Evolutionary conservation across 2,797 vertebrate genomes (phyloP).

Genomic region (Benthosema pterotum): DNA sequence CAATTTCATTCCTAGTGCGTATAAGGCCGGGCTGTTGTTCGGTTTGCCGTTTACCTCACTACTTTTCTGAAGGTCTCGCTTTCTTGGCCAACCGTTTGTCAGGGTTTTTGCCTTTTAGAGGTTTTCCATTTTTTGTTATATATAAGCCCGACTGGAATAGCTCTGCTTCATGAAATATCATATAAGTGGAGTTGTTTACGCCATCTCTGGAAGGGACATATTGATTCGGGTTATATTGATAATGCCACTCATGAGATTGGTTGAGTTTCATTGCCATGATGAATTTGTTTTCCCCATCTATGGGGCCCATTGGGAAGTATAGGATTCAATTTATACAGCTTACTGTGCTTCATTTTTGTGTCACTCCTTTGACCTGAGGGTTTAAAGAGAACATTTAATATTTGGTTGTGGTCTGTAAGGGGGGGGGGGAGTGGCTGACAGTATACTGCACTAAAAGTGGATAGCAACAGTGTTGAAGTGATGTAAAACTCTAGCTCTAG

Average conservation of each 20-base stretch:
- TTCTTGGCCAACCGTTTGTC: constrained; percentile 5
- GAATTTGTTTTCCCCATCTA: constrained; percentile 4
- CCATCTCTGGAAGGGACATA: neutral
- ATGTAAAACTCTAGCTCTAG: too few relatives aligned
- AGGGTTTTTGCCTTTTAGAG: neutral
- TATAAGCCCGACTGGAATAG: neutral
- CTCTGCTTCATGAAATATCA: constrained; percentile 4
- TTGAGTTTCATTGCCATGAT: neutral
- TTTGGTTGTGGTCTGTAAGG: too few relatives aligned
- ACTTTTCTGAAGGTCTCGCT: constrained; percentile 5
- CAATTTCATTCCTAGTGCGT: neutral
- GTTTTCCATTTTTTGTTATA: constrained; percentile 1
- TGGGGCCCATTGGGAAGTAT: neutral
- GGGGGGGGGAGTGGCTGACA: too few relatives aligned
- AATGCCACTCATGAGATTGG: constrained; percentile 6
- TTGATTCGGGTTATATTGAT: constrained; percentile 6
- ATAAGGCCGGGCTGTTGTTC: neutral
- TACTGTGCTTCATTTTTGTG: neutral
- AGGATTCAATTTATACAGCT: constrained; percentile 5
- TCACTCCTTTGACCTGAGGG: neutral
- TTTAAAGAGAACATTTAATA: neutral
- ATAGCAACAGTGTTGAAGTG: too few relatives aligned
- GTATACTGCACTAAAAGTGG: too few relatives aligned
- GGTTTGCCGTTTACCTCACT: neutral
- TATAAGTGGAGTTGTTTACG: constrained; percentile 1